Conservation (phyloP, 2,888 invertebrate genomes). For the Anodontia alba region DNA sequence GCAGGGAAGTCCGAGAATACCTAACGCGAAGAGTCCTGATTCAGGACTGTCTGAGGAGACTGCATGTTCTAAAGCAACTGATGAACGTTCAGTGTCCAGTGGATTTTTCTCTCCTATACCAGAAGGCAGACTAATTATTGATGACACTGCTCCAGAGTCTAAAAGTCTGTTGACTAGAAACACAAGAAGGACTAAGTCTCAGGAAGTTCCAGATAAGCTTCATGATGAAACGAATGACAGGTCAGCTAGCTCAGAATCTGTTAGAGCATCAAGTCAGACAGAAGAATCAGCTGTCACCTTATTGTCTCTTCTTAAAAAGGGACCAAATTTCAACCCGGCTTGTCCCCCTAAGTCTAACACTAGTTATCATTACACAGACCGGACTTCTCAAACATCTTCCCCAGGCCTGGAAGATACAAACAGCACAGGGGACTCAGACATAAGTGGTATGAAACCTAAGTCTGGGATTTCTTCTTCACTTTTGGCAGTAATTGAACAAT, state of each 20-base stretch:
- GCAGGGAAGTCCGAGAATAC: slow-evolving; percentile 68
- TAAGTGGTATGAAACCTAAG: slow-evolving; percentile 46
- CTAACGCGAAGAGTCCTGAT: slow-evolving; percentile 49
- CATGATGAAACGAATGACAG: background rate
- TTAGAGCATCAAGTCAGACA: background rate
- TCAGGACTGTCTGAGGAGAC: slow-evolving; percentile 64
- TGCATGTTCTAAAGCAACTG: slow-evolving; percentile 22
- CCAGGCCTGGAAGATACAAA: slow-evolving; percentile 53
- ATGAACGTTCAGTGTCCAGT: slow-evolving; percentile 35
- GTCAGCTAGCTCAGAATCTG: background rate
- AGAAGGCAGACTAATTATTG: slow-evolving; percentile 33
- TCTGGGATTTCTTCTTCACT: slow-evolving; percentile 83
- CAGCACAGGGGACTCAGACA: slow-evolving; percentile 51
- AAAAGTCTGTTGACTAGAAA: background rate
- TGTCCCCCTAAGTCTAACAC: slow-evolving; percentile 54
- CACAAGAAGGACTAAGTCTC: background rate
- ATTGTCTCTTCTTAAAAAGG: slow-evolving; percentile 74
- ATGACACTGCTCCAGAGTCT: slow-evolving; percentile 20
- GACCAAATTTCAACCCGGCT: slow-evolving; percentile 72
- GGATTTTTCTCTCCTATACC: slow-evolving; percentile 25
- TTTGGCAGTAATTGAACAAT: slow-evolving; percentile 83
- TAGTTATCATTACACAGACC: background rate
- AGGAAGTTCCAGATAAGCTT: background rate
- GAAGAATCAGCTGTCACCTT: slow-evolving; percentile 74
- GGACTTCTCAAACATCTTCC: slow-evolving; percentile 28